These are phyloP conservation scores for Heliconius congener DNA, from an alignment of 1,140 invertebrate species.

Conservation along the genomic window DNA sequence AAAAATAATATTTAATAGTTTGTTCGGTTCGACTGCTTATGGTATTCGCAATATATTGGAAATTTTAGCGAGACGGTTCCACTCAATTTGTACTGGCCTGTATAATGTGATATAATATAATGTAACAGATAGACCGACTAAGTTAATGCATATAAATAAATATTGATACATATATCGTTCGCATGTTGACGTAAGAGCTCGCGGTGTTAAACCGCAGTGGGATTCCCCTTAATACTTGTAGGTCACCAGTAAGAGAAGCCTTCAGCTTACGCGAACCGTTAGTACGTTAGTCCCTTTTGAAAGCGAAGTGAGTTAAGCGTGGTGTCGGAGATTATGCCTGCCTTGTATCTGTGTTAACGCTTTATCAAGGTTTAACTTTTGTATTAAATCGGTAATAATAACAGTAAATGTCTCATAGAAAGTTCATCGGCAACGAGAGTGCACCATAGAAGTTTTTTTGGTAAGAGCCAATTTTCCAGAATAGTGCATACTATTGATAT, in stretches of 20 bases:
- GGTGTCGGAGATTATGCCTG: slow-evolving; percentile 60
- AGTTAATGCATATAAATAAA: slow-evolving; percentile 8
- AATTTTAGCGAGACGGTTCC: slow-evolving; percentile 6
- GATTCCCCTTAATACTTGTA: not conserved
- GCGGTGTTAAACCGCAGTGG: slow-evolving; percentile 12
- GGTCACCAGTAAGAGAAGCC: slow-evolving; percentile 14
- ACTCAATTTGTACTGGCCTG: slow-evolving; percentile 7
- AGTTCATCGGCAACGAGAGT: slow-evolving; percentile 78
- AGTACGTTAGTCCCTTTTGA: slow-evolving; percentile 30
- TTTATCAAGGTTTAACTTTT: slow-evolving; percentile 66
- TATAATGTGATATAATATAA: slow-evolving; percentile 15
- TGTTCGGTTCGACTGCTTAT: slow-evolving; percentile 8
- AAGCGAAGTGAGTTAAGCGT: slow-evolving; percentile 65
- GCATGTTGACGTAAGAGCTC: slow-evolving; percentile 15
- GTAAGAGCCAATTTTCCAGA: slow-evolving; percentile 75
- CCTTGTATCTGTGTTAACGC: slow-evolving; percentile 72
- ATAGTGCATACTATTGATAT: slow-evolving; percentile 80
- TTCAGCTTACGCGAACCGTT: slow-evolving; percentile 13
- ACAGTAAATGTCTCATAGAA: slow-evolving; percentile 75
- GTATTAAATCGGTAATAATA: slow-evolving; percentile 63
- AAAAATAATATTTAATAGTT: slow-evolving; percentile 16
- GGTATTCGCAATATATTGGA: slow-evolving; percentile 9
- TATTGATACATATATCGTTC: slow-evolving; percentile 1
- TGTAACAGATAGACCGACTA: slow-evolving; percentile 9
- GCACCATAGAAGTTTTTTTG: slow-evolving; percentile 75